Percentiles rank a stretch among this genome's conserved stretches.
These are phyloP conservation scores for Hyaena hyaena DNA, from an alignment of 2,113 vertebrate species.

Conservation along the genomic window DNA sequence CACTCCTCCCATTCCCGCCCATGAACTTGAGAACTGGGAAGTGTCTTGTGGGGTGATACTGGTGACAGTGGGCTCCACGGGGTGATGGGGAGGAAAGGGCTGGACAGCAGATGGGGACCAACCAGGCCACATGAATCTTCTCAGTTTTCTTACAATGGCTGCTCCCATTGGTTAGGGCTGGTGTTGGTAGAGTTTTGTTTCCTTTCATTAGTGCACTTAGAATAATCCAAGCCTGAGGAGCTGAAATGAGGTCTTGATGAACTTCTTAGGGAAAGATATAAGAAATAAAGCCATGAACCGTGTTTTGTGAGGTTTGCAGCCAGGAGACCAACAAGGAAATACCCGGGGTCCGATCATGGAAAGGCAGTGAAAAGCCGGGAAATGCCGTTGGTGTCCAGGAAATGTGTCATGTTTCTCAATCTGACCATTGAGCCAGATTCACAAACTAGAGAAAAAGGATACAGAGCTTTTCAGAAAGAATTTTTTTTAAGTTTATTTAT, in stretches of 20 bases:
- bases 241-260: background rate
- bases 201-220: background rate
- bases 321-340: background rate
- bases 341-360: background rate
- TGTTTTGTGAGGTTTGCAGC: background rate
- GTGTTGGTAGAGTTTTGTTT: background rate
- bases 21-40: background rate
- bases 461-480: background rate
- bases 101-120: background rate
- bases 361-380: background rate
- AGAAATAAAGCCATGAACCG: background rate
- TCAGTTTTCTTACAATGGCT: background rate
- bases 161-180: background rate
- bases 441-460: background rate
- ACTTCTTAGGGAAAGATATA: slow-evolving; percentile 6
- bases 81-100: background rate
- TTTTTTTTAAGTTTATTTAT: background rate
- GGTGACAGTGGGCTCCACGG: background rate
- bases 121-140: background rate
- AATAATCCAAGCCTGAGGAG: background rate
- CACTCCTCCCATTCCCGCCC: background rate
- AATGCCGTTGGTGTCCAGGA: background rate
- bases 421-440: background rate
- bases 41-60: rapidly evolving
- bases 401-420: background rate